Conservation (phyloP, 2,113 vertebrate genomes). For the Gambusia holbrooki region DNA sequence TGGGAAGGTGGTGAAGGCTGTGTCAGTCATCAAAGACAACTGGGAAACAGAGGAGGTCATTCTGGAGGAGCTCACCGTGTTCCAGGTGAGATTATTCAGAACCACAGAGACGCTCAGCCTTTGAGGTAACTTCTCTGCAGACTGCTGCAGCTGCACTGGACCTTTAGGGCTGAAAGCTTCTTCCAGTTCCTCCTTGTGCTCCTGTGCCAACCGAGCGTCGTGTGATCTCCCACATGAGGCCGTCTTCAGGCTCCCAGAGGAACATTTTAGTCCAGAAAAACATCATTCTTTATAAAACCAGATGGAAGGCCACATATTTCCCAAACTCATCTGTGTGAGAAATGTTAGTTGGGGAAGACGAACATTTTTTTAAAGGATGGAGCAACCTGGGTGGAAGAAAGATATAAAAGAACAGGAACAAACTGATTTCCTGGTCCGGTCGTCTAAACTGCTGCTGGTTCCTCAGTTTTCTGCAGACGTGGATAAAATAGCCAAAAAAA, state of each 20-base stretch:
- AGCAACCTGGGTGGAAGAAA: background rate
- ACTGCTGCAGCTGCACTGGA: background rate
- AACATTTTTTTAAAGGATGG: background rate
- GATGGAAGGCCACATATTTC: constrained; percentile 57
- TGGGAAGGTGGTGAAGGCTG: constrained; percentile 84
- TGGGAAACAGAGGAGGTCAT: constrained; percentile 77
- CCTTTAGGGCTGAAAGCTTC: constrained; percentile 31
- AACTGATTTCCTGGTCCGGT: background rate
- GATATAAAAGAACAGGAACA: background rate
- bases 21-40: constrained; percentile 73
- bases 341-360: background rate
- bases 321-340: constrained; percentile 44
- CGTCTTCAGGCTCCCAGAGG: background rate
- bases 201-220: constrained; percentile 17
- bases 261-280: constrained; percentile 43
- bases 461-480: background rate
- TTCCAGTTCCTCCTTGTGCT: constrained; percentile 5
- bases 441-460: background rate
- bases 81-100: constrained; percentile 79
- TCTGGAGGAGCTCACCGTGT: constrained; percentile 83
- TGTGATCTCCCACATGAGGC: constrained; percentile 1
- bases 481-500: no score
- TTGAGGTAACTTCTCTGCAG: background rate
- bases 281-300: constrained; percentile 47
- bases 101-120: background rate